phyloP scores from a whole-genome alignment of 2,797 vertebrate species.

The Aythya fuligula region DNA sequence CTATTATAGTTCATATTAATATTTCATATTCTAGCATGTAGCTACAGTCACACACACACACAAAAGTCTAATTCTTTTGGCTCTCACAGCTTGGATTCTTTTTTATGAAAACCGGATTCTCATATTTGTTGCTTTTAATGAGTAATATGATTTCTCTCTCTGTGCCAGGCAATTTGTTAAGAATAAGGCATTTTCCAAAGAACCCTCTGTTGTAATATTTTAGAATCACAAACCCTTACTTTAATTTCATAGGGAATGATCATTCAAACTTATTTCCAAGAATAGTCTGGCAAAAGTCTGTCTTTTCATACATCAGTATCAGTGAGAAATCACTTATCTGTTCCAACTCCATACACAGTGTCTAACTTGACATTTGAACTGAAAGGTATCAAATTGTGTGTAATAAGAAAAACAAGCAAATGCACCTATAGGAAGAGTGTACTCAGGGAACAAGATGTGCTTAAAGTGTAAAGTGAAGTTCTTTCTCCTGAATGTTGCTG shows the following conservation, averaged over 20 bases:
- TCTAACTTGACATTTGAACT: not conserved
- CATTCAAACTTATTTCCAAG: not conserved
- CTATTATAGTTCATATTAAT: not conserved
- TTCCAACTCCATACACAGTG: not conserved
- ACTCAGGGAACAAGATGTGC: not conserved
- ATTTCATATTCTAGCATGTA: slow-evolving; percentile 23
- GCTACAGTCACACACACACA: not conserved
- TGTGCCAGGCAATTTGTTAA: not conserved
- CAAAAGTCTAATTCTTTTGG: not conserved
- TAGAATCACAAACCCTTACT: not conserved
- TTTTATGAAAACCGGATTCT: slow-evolving; percentile 24
- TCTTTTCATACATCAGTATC: not conserved
- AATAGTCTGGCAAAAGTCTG: not conserved
- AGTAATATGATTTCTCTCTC: not conserved
- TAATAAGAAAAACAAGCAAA: not conserved
- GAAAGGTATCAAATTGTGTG: not conserved
- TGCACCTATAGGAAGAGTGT: not conserved
- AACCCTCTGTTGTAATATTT: not conserved
- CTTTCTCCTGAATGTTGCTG: not conserved
- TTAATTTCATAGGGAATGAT: slow-evolving; percentile 7
- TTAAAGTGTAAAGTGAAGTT: not conserved
- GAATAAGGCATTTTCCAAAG: not conserved
- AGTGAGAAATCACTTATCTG: not conserved
- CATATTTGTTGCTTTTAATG: slow-evolving; percentile 15
- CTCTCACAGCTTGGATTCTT: not conserved